These are phyloP conservation scores for Melospiza georgiana DNA, from an alignment of 2,113 vertebrate species.

Conservation along the genomic window DNA sequence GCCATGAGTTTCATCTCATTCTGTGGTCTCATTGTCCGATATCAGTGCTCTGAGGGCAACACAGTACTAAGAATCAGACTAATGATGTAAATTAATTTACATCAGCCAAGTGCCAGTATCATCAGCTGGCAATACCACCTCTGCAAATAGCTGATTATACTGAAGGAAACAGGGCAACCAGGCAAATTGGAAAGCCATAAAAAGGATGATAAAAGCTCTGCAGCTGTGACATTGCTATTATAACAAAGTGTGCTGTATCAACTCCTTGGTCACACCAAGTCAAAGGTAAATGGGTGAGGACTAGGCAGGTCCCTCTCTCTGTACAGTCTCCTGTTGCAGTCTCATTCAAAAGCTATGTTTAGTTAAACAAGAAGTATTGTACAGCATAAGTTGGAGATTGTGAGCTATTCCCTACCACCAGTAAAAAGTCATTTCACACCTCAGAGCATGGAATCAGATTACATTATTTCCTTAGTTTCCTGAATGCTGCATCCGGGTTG, in stretches of 20 bases:
- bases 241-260: not conserved
- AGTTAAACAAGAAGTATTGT: not conserved
- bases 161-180: not conserved
- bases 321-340: not conserved
- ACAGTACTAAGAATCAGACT: not conserved
- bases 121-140: not conserved
- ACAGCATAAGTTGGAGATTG: not conserved
- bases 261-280: not conserved
- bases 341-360: not conserved
- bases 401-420: not conserved
- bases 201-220: not conserved
- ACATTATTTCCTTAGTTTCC: not conserved
- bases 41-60: not conserved
- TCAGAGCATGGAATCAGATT: not conserved
- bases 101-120: not conserved
- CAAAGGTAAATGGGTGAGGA: not conserved
- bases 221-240: not conserved
- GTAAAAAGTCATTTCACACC: not conserved
- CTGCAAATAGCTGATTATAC: not conserved
- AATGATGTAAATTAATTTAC: not conserved
- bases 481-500: not conserved
- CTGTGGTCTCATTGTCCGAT: not conserved
- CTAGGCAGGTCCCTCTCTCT: not conserved
- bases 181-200: not conserved
- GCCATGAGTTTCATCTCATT: not conserved